phyloP scores from a whole-genome alignment of 1,140 invertebrate genomes.

The Leucophenga varia region DNA sequence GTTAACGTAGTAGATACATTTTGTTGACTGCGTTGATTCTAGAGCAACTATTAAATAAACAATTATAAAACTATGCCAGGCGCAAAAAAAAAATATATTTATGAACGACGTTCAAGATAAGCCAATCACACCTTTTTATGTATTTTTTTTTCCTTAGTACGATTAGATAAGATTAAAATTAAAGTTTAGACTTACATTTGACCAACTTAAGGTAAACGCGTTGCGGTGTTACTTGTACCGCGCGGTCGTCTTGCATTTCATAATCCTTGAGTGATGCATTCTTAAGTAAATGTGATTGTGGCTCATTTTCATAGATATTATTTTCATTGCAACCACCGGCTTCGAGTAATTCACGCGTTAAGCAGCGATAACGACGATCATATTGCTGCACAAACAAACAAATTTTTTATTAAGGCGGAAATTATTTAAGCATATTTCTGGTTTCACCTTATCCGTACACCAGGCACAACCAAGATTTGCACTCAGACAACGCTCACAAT shows the following conservation, averaged over 20 bases:
- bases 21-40: no score
- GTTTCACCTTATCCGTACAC: constrained; percentile 57
- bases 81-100: no score
- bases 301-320: constrained; percentile 44
- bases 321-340: constrained; percentile 29
- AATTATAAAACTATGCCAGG: no score
- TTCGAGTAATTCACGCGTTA: constrained; percentile 29
- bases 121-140: no score
- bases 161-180: no score
- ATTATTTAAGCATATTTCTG: no score
- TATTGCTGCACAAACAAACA: constrained; percentile 21
- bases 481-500: constrained; percentile 50
- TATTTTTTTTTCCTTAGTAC: no score
- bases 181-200: constrained; percentile 48
- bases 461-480: constrained; percentile 47
- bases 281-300: constrained; percentile 29
- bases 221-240: constrained; percentile 66
- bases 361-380: constrained; percentile 33
- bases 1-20: no score
- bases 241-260: constrained; percentile 43
- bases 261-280: constrained; percentile 55
- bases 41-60: no score
- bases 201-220: constrained; percentile 60
- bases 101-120: no score
- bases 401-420: no score